Evolutionary conservation across 2,888 invertebrate species (phyloP).

Genomic region (Standfussiana lucernea): DNA sequence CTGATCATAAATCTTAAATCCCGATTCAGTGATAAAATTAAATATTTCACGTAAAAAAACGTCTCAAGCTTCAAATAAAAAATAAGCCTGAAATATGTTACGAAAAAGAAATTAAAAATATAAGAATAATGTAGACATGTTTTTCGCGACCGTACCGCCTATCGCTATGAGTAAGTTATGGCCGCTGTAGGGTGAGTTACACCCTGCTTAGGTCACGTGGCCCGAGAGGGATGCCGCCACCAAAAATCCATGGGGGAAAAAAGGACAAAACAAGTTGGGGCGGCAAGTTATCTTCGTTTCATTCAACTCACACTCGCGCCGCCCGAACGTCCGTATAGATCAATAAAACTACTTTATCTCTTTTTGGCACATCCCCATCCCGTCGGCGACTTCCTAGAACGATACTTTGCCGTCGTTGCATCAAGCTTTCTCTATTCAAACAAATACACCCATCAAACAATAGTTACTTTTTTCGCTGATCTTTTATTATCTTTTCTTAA

Average conservation of each 20-base stretch:
- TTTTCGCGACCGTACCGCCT: constrained; percentile 90
- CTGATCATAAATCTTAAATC: constrained; percentile 26
- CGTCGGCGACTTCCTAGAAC: constrained; percentile 88
- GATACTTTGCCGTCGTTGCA: constrained; percentile 80
- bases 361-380: constrained; percentile 91
- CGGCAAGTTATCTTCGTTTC: constrained; percentile 91
- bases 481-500: constrained; percentile 44
- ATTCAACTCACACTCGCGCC: constrained; percentile 90
- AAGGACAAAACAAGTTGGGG: constrained; percentile 86
- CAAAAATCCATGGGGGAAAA: constrained; percentile 75
- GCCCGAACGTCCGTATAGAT: constrained; percentile 91
- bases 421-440: constrained; percentile 82
- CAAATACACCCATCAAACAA: constrained; percentile 63
- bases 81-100: constrained; percentile 67
- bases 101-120: constrained; percentile 73
- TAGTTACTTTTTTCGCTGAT: constrained; percentile 47
- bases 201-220: constrained; percentile 91
- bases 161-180: constrained; percentile 91
- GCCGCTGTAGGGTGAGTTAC: constrained; percentile 91
- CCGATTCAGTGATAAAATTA: constrained; percentile 54
- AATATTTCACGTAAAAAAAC: constrained; percentile 62
- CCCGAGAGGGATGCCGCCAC: constrained; percentile 82
- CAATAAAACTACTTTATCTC: constrained; percentile 92
- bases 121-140: constrained; percentile 84
- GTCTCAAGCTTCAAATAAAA: constrained; percentile 61